Evolutionary conservation across 1,140 invertebrate species (phyloP), one percentile per base, ranked within the genome.

Genomic region (Lucilia sericata): DNA sequence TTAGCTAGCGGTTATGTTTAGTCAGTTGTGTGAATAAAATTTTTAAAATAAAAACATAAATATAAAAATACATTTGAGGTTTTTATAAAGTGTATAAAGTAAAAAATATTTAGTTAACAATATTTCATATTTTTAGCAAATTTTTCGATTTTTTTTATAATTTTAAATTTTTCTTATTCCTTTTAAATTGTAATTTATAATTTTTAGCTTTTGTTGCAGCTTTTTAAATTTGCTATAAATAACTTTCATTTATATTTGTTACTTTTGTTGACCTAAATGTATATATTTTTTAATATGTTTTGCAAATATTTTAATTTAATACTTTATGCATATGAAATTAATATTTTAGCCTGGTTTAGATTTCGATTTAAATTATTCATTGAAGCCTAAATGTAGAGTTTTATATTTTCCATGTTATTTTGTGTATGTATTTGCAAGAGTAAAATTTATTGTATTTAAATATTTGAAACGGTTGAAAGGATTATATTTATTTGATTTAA

Each of bases 331-430:
- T n/a, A n/a, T n/a, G 55, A 60, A 60, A 17, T 60, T 60, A n/a
- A 42, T 7, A 42, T 42, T 14, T 60, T 60, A 60, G 17, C 55
- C 55, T 60, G 0, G 55, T 60, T 55, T n/a, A 60, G 55, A 42
- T n/a, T 60, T 60, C n/a, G 55, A 60, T 60, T 60, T 60, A 60
- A 60, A 60, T n/a, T 60, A 60, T n/a, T 14, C 55, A 60, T 60
- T 60, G 55, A 60, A 60, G 55, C 14, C 5, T 60, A 60, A 60
- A 60, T 60, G 14, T 60, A 60, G n/a, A 42, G 42, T 42, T 42
- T 60, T 2, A 1, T 17, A 2, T n/a, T 60, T 60, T 60, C 7
- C n/a, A 17, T 60, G 14, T 60, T 60, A 60, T 60, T 60, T n/a
- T 60, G 5, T n/a, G n/a, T 60, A 8, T 42, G 42, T 0, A 42